Conservation (phyloP, 2,797 vertebrate species). For the Mus spretus region DNA sequence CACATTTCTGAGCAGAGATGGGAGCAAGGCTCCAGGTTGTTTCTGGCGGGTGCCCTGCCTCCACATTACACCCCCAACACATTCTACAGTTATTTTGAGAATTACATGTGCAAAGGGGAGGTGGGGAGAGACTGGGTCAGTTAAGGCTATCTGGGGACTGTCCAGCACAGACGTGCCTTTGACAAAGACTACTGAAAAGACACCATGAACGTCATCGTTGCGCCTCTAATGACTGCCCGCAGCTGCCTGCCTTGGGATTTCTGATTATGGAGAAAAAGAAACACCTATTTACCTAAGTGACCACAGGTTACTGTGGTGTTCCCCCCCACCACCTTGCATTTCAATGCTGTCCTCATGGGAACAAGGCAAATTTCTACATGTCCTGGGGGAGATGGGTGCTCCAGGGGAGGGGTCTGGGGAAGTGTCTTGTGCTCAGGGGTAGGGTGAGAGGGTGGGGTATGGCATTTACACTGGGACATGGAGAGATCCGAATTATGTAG, state of each 20-base stretch:
- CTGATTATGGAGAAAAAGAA: conserved; percentile 52
- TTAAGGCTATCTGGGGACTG: background rate
- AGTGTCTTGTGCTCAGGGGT: background rate
- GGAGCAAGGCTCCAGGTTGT: background rate
- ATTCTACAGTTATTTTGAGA: conserved; percentile 47
- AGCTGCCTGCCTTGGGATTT: background rate
- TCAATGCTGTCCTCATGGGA: background rate
- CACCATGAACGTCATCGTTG: background rate
- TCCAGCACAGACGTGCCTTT: background rate
- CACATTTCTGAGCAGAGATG: background rate
- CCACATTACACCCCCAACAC: background rate
- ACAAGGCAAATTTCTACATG: background rate
- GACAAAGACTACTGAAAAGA: background rate
- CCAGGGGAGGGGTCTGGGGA: background rate
- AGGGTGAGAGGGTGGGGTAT: no score
- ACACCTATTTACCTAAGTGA: background rate
- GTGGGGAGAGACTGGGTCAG: background rate
- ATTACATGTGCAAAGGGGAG: background rate
- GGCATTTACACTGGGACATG: background rate
- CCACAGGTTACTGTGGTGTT: background rate
- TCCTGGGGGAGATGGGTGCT: background rate
- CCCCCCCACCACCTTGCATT: background rate
- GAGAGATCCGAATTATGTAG: background rate
- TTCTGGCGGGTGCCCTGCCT: background rate
- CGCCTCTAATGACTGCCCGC: background rate